These are phyloP conservation scores for Syngnathus acus DNA, from an alignment of 2,797 vertebrate species.

Conservation along the genomic window DNA sequence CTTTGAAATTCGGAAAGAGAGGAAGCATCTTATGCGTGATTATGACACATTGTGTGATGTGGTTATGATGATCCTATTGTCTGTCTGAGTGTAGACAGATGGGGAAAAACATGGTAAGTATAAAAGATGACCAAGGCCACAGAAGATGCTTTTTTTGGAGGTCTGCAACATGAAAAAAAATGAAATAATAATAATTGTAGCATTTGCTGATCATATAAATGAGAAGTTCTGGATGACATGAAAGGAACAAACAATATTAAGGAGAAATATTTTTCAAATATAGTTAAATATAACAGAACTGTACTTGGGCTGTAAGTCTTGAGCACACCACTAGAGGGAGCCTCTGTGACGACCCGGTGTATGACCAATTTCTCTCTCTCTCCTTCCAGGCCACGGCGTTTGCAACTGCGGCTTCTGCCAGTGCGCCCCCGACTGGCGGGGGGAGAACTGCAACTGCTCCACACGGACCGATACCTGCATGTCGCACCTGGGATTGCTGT, in stretches of 20 bases:
- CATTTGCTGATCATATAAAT: too few species aligned
- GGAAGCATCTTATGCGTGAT: slow-evolving; percentile 36
- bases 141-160: background rate
- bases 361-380: background rate
- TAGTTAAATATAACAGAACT: background rate
- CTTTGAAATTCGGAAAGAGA: slow-evolving; percentile 27
- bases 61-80: slow-evolving; percentile 32
- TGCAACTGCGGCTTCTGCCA: slow-evolving; percentile 93
- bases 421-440: slow-evolving; percentile 89
- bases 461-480: slow-evolving; percentile 88
- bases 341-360: too few species aligned
- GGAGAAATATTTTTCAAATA: too few species aligned
- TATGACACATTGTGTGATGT: background rate
- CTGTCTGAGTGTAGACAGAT: slow-evolving; percentile 20
- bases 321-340: background rate
- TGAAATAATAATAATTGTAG: background rate
- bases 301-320: background rate
- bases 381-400: slow-evolving; percentile 78
- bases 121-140: slow-evolving; percentile 16
- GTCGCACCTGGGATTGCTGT: slow-evolving; percentile 86
- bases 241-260: too few species aligned
- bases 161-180: background rate
- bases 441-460: slow-evolving; percentile 95
- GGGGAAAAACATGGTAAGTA: background rate
- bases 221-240: too few species aligned